Conservation (phyloP, 2,888 invertebrate genomes). For the Drosophila macrospina region DNA sequence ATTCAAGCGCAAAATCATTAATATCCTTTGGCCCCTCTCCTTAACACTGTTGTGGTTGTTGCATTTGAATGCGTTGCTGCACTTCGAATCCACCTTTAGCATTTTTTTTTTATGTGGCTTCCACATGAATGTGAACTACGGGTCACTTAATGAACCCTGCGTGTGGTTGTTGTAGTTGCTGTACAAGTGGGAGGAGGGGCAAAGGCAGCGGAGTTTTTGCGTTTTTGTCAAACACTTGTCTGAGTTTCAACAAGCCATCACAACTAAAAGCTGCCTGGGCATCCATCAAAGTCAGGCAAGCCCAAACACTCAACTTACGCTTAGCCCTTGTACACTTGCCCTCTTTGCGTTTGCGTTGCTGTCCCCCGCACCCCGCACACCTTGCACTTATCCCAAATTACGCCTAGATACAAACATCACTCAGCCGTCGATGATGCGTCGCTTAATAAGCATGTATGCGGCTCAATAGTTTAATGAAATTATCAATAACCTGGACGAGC, state of each 20-base stretch:
- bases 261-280: constrained; percentile 22
- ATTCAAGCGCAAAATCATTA: constrained; percentile 84
- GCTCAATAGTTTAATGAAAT: constrained; percentile 81
- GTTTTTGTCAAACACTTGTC: constrained; percentile 16
- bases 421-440: constrained; percentile 26
- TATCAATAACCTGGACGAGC: constrained; percentile 66
- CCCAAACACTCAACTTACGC: constrained; percentile 35
- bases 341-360: not conserved
- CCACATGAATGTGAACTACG: constrained; percentile 44
- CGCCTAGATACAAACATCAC: constrained; percentile 63
- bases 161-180: not conserved
- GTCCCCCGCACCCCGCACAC: constrained; percentile 41
- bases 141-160: constrained; percentile 59
- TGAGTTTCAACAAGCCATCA: not conserved
- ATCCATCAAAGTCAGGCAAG: constrained; percentile 61
- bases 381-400: constrained; percentile 71
- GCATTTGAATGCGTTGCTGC: constrained; percentile 48
- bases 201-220: constrained; percentile 3
- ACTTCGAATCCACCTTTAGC: constrained; percentile 8
- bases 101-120: constrained; percentile 68
- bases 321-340: constrained; percentile 3
- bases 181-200: not conserved
- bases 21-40: constrained; percentile 70
- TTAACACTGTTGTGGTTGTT: constrained; percentile 44
- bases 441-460: constrained; percentile 46